These are phyloP conservation scores for Saturnia pavonia DNA, from an alignment of 2,888 invertebrate species.

Conservation along the genomic window DNA sequence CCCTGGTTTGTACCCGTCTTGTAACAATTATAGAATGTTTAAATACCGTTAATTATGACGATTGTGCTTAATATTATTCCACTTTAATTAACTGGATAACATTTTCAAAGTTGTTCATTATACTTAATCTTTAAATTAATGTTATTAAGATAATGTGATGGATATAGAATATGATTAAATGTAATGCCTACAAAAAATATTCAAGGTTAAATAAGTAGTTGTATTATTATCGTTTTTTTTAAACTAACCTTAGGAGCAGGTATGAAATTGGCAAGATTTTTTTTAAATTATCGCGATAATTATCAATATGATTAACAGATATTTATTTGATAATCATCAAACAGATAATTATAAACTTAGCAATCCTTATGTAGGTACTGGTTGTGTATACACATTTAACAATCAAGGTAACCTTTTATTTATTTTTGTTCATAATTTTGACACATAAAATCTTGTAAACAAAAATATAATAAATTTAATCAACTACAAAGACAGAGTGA, in stretches of 20 bases:
- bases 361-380: no score
- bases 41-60: neutral
- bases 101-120: neutral
- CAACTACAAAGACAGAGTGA: no score
- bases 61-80: neutral
- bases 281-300: no score
- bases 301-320: no score
- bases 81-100: neutral
- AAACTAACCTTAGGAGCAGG: neutral
- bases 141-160: neutral
- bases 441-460: no score
- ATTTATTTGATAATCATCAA: no score
- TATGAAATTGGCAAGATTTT: no score
- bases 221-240: neutral
- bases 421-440: no score
- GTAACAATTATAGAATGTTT: neutral
- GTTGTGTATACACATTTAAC: no score
- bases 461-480: no score
- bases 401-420: no score
- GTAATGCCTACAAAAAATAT: neutral
- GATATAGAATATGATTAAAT: neutral
- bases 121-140: neutral
- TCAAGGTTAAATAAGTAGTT: constrained; percentile 7
- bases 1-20: neutral
- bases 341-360: no score